phyloP scores from a whole-genome alignment of 2,888 invertebrate species.

The Euplagia quadripunctaria region DNA sequence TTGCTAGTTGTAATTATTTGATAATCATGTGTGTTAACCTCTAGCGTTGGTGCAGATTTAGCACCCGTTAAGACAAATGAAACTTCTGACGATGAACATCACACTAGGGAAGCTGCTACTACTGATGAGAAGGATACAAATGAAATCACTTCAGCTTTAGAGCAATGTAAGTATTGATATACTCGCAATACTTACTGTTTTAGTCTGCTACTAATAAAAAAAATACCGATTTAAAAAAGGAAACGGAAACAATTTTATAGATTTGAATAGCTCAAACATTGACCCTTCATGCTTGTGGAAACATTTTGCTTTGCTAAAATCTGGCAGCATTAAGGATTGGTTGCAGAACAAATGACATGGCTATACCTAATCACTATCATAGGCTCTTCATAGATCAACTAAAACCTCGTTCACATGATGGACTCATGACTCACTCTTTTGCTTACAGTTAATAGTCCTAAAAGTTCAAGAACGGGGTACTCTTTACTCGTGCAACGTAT shows the following conservation, averaged over 20 bases:
- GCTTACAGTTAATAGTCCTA: constrained; percentile 62
- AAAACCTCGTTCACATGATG: background rate
- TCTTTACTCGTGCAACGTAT: constrained; percentile 87
- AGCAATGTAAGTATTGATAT: constrained; percentile 64
- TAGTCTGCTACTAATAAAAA: background rate
- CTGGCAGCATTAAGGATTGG: background rate
- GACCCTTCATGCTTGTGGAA: background rate
- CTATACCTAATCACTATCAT: background rate
- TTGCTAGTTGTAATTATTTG: too few relatives aligned
- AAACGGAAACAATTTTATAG: too few relatives aligned
- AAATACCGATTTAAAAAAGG: background rate
- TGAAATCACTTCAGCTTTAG: constrained; percentile 68
- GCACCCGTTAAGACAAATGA: constrained; percentile 54
- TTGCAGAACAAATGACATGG: background rate
- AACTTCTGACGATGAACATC: constrained; percentile 61
- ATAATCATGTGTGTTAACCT: constrained; percentile 6
- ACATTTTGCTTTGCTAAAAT: background rate
- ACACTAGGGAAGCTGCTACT: background rate
- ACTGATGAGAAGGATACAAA: constrained; percentile 39
- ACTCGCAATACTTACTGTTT: background rate
- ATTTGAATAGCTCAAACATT: background rate
- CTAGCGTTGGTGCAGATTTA: constrained; percentile 86
- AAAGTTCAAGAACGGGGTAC: constrained; percentile 59
- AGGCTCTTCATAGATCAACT: background rate
- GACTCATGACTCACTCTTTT: too few relatives aligned